Evolutionary conservation across 2,888 invertebrate genomes (phyloP).

Genomic region (Prosapia bicincta): DNA sequence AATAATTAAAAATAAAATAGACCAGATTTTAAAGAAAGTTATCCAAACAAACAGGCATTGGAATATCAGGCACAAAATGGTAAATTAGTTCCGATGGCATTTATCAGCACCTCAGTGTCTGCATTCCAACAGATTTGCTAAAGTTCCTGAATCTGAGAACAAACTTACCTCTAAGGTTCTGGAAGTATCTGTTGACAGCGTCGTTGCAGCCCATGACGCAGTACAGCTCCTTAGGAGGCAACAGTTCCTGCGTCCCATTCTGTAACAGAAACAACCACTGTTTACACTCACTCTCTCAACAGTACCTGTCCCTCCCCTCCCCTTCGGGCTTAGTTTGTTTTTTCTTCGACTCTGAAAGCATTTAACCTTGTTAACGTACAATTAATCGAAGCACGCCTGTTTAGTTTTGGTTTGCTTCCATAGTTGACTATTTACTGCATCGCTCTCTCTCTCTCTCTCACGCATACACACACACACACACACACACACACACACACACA

Average conservation of each 20-base stretch:
- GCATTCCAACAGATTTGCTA: no score
- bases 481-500: no score
- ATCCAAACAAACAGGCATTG: no score
- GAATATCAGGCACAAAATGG: no score
- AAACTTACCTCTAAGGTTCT: conserved; percentile 61
- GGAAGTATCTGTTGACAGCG: conserved; percentile 70
- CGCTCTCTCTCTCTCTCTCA: no score
- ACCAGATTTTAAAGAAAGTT: no score
- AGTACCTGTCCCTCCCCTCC: not conserved
- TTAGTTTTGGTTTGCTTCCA: not conserved
- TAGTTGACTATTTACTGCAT: not conserved
- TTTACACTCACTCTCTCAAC: not conserved
- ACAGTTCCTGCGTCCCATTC: conserved; percentile 66
- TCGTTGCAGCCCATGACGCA: conserved; percentile 81
- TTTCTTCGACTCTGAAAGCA: not conserved
- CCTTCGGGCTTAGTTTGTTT: not conserved
- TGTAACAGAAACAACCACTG: conserved; percentile 46
- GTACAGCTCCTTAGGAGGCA: conserved; percentile 66
- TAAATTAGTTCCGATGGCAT: no score
- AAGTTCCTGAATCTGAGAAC: no score
- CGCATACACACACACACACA: no score
- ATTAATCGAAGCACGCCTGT: not conserved
- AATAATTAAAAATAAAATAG: no score
- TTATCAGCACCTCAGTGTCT: no score
- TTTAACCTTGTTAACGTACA: not conserved